phyloP scores from a whole-genome alignment of 2,797 vertebrate species.

The Hydrocynus forskahlii region DNA sequence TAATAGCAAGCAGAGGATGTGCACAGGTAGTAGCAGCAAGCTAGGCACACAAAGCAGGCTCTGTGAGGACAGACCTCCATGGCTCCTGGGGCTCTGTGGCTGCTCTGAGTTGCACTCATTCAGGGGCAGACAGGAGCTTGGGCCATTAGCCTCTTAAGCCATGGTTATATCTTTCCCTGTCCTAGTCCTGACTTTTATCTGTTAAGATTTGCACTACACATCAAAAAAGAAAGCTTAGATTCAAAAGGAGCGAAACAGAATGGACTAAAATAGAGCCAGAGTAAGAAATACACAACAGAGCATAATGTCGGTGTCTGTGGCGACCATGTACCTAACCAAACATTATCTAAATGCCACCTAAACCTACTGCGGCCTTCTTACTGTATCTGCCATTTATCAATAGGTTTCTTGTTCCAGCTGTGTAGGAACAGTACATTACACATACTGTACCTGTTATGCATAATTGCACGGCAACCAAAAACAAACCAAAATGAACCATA shows the following conservation, averaged over 20 bases:
- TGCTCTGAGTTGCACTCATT: constrained; percentile 37
- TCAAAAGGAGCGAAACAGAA: background rate
- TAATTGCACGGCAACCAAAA: too few relatives aligned
- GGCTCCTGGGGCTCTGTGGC: constrained; percentile 77
- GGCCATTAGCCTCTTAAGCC: constrained; percentile 52
- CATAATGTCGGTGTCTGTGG: background rate
- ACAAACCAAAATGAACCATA: background rate
- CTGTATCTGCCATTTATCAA: background rate
- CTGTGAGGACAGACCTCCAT: constrained; percentile 87
- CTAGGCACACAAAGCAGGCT: constrained; percentile 84
- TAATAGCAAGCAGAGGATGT: constrained; percentile 53
- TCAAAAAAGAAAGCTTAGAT: constrained; percentile 1
- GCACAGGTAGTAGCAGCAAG: constrained; percentile 75
- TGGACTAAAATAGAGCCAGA: background rate
- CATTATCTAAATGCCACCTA: background rate
- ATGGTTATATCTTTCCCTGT: constrained; percentile 59
- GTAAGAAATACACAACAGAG: background rate
- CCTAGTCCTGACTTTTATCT: background rate
- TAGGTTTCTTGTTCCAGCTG: background rate
- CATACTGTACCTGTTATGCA: background rate
- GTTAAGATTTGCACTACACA: constrained; percentile 13
- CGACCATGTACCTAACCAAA: background rate
- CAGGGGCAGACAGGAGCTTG: constrained; percentile 21
- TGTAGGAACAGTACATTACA: background rate
- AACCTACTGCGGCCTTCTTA: background rate